Conservation (phyloP, 2,888 invertebrate genomes). For the Microlaimidae sp. region DNA sequence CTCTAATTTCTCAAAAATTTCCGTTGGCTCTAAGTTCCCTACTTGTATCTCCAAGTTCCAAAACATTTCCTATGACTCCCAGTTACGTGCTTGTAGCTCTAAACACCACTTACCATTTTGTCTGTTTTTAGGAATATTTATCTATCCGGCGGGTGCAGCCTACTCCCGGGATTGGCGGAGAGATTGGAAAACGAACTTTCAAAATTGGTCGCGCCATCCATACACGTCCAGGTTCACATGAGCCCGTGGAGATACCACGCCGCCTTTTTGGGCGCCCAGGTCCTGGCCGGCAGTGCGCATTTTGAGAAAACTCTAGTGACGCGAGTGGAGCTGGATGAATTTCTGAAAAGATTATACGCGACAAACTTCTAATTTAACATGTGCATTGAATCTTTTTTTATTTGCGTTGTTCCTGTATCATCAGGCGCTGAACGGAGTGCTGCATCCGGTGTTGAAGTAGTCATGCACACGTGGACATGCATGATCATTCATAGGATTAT, state of each 20-base stretch:
- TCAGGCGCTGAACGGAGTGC: too few species aligned
- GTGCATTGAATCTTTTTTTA: too few species aligned
- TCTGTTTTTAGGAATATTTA: constrained; percentile 47
- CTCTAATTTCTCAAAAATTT: too few species aligned
- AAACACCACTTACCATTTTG: too few species aligned
- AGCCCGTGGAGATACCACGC: constrained; percentile 46
- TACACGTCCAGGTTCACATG: constrained; percentile 42
- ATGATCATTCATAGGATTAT: too few species aligned
- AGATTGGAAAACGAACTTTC: constrained; percentile 44
- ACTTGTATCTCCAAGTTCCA: too few species aligned
- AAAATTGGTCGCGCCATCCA: constrained; percentile 43
- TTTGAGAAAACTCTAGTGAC: constrained; percentile 34
- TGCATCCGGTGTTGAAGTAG: too few species aligned
- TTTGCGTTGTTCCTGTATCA: too few species aligned
- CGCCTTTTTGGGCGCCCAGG: constrained; percentile 46
- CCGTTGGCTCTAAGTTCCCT: too few species aligned
- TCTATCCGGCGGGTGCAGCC: constrained; percentile 44
- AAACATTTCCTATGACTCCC: too few species aligned
- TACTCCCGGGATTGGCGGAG: constrained; percentile 45
- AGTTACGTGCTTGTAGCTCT: too few species aligned
- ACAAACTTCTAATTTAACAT: constrained; percentile 8
- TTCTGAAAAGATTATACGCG: neutral
- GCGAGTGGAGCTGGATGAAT: neutral
- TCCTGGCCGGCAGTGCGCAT: constrained; percentile 38
- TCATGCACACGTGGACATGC: too few species aligned